A percentile compares a stretch with the other conserved stretches of the same genome.
Conservation (phyloP, 2,113 vertebrate genomes). For the Conger conger region DNA sequence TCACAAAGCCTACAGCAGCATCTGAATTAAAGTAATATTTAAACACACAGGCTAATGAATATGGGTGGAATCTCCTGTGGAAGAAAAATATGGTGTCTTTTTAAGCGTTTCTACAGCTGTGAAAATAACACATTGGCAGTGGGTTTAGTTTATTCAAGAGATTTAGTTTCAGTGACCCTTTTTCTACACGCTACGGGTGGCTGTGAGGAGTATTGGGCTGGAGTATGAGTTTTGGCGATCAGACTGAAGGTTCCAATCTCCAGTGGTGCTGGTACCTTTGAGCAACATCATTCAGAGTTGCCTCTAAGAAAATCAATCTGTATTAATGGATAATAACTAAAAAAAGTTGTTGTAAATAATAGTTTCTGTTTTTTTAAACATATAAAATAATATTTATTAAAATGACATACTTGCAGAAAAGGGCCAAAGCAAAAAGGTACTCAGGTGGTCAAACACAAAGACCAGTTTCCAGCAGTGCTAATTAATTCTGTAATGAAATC, state of each 20-base stretch:
- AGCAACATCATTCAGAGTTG: background rate
- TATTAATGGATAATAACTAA: background rate
- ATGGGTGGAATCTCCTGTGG: background rate
- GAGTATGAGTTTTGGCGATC: background rate
- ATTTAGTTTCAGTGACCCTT: conserved; percentile 12
- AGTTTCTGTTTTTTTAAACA: background rate
- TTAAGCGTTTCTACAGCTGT: conserved; percentile 51
- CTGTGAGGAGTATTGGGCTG: background rate
- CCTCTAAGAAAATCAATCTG: background rate
- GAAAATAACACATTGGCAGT: conserved; percentile 45
- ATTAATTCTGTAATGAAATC: too few relatives aligned
- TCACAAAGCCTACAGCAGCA: background rate
- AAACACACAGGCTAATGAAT: background rate
- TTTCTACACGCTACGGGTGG: conserved; percentile 12
- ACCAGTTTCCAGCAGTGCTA: too few relatives aligned
- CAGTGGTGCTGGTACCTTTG: background rate
- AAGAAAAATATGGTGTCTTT: conserved; percentile 12
- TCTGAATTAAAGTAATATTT: background rate
- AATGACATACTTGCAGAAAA: too few relatives aligned
- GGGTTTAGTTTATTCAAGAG: conserved; percentile 40
- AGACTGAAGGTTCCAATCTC: background rate
- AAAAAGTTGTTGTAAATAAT: background rate
- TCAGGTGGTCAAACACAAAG: too few relatives aligned
- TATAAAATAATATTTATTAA: background rate
- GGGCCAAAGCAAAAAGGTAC: too few relatives aligned